Evolutionary conservation across 2,888 invertebrate genomes (phyloP).

Genomic region (Falcaria lacertinaria): DNA sequence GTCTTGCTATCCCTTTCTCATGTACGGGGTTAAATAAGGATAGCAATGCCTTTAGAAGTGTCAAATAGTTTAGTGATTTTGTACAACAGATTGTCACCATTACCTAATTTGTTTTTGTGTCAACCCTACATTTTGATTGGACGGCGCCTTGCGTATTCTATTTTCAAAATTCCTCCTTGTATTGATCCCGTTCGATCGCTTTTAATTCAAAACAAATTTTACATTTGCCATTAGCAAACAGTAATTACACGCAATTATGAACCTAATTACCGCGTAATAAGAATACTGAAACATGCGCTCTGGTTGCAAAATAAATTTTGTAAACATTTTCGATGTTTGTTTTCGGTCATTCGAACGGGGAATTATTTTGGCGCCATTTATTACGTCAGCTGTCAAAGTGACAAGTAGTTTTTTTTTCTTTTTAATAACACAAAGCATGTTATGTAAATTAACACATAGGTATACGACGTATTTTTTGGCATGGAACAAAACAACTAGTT

Average conservation of each 20-base stretch:
- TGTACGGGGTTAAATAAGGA: too few relatives aligned
- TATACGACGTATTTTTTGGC: too few relatives aligned
- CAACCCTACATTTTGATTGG: constrained; percentile 52
- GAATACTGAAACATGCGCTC: constrained; percentile 2
- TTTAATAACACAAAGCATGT: background rate
- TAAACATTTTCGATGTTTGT: constrained; percentile 22
- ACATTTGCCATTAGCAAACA: constrained; percentile 2
- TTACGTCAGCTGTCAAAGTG: background rate
- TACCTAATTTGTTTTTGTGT: too few relatives aligned
- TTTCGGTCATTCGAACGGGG: constrained; percentile 24
- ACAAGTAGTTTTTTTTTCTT: background rate
- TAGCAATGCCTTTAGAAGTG: too few relatives aligned
- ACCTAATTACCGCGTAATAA: constrained; percentile 4
- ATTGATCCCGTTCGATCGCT: constrained; percentile 55
- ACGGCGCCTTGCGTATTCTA: constrained; percentile 59
- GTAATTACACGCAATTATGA: constrained; percentile 1
- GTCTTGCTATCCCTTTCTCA: too few relatives aligned
- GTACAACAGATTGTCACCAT: too few relatives aligned
- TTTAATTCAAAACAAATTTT: constrained; percentile 35
- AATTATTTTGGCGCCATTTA: constrained; percentile 27
- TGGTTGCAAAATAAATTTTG: constrained; percentile 5
- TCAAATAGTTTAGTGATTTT: too few relatives aligned
- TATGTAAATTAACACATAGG: too few relatives aligned
- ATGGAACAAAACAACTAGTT: too few relatives aligned
- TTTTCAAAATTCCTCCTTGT: constrained; percentile 62